Conservation (phyloP, 2,888 invertebrate species). For the Epiblema foenella region DNA sequence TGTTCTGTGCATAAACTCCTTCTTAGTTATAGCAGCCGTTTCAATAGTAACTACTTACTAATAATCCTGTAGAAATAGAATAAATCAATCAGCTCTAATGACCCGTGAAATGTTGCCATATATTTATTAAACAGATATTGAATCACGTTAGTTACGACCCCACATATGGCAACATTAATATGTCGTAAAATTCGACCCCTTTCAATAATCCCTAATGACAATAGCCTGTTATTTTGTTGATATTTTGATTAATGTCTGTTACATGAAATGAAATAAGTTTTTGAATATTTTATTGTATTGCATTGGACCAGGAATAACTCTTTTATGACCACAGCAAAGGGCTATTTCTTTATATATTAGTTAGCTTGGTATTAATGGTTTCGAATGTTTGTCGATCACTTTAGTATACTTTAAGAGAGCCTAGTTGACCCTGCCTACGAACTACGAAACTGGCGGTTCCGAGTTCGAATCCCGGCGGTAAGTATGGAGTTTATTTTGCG, state of each 20-base stretch:
- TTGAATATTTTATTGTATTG: conserved; percentile 11
- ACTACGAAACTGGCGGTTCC: too few species aligned
- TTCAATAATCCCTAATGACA: conserved; percentile 42
- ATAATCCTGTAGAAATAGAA: conserved; percentile 44
- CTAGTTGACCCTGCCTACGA: too few species aligned
- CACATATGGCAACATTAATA: conserved; percentile 54
- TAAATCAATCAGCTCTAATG: conserved; percentile 47
- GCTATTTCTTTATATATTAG: too few species aligned
- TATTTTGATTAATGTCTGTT: conserved; percentile 24
- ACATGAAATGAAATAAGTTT: conserved; percentile 12
- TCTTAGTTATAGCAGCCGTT: background rate
- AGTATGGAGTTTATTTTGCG: too few species aligned
- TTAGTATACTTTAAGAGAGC: too few species aligned
- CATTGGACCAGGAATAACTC: background rate
- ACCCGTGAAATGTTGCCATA: conserved; percentile 51
- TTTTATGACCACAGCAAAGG: background rate
- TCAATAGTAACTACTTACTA: background rate
- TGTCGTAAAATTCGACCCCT: conserved; percentile 52
- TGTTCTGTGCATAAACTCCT: too few species aligned
- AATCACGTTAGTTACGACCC: conserved; percentile 55
- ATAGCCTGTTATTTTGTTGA: conserved; percentile 32
- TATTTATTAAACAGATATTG: conserved; percentile 52
- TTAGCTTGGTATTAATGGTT: too few species aligned
- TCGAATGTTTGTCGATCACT: too few species aligned
- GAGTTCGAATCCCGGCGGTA: too few species aligned